Conservation (phyloP, 2,113 vertebrate genomes). For the Cyprinodon tularosa region DNA sequence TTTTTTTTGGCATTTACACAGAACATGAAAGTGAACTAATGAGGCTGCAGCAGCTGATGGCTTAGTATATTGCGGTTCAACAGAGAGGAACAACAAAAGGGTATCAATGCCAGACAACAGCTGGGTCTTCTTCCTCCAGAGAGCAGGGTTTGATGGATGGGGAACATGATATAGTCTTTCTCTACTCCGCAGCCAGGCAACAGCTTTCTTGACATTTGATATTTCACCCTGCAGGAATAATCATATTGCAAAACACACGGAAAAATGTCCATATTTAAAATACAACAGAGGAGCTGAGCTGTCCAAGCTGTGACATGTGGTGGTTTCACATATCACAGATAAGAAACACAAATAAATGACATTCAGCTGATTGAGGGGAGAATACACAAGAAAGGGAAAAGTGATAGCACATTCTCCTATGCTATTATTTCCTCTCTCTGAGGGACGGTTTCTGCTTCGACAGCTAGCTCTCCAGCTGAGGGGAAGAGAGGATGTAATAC, state of each 20-base stretch:
- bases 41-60: conserved; percentile 35
- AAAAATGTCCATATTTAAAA: conserved; percentile 38
- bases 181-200: conserved; percentile 43
- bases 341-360: conserved; percentile 55
- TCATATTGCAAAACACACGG: conserved; percentile 39
- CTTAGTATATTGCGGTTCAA: conserved; percentile 39
- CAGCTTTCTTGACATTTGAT: conserved; percentile 61
- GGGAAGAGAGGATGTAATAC: conserved; percentile 47
- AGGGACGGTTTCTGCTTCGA: conserved; percentile 51
- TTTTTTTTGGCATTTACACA: conserved; percentile 14
- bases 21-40: conserved; percentile 29
- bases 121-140: conserved; percentile 66
- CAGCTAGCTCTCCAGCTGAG: conserved; percentile 65
- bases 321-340: conserved; percentile 49
- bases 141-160: conserved; percentile 45
- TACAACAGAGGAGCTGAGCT: conserved; percentile 20
- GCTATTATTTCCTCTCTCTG: conserved; percentile 72
- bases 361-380: conserved; percentile 38
- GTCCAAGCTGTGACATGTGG: conserved; percentile 44
- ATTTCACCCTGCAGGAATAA: conserved; percentile 32
- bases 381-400: conserved; percentile 51
- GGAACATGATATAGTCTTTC: conserved; percentile 50
- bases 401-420: conserved; percentile 74
- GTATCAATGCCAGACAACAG: conserved; percentile 64
- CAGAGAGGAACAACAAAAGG: conserved; percentile 58